These are phyloP conservation scores for Dasyurus viverrinus DNA, from an alignment of 2,113 vertebrate genomes.

Conservation along the genomic window DNA sequence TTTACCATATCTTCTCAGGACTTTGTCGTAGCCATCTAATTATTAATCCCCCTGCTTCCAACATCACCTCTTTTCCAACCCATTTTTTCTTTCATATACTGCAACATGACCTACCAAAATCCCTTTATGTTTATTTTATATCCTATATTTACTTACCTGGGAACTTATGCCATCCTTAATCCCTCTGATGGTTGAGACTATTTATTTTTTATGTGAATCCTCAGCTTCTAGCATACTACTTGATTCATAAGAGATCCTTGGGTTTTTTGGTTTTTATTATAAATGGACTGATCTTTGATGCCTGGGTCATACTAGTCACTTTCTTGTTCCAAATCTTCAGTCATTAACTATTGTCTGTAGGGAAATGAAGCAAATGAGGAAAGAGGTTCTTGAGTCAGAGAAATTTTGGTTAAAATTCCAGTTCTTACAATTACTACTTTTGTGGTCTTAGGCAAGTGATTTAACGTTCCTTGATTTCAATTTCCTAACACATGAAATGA, in stretches of 20 bases:
- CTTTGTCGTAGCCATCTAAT: background rate
- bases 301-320: background rate
- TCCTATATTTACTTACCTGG: background rate
- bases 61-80: background rate
- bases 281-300: background rate
- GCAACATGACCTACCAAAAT: background rate
- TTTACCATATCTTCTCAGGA: background rate
- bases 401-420: background rate
- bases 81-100: background rate
- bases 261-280: background rate
- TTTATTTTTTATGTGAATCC: background rate
- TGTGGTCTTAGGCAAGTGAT: background rate
- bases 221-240: background rate
- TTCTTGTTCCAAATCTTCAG: background rate
- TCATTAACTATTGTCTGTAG: background rate
- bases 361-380: background rate
- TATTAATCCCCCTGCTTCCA: background rate
- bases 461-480: background rate
- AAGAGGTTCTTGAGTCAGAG: background rate
- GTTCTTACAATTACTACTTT: background rate
- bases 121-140: background rate
- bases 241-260: background rate
- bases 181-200: background rate
- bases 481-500: background rate
- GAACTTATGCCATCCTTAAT: background rate